Evolutionary conservation across 2,888 invertebrate genomes (phyloP).

Genomic region (Drosophila imparisetae): DNA sequence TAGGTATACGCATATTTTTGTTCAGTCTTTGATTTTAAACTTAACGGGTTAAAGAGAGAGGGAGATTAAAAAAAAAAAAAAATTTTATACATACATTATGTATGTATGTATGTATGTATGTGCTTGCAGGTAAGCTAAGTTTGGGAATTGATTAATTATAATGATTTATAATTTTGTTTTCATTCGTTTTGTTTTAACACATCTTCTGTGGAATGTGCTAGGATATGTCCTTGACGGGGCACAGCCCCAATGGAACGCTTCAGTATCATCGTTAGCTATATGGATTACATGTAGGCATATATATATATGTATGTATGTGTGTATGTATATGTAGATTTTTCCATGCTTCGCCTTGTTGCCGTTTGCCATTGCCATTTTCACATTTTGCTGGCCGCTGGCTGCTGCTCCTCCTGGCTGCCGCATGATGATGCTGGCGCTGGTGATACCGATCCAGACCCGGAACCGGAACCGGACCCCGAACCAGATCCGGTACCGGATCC

Average conservation of each 20-base stretch:
- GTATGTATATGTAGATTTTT: conserved; percentile 16
- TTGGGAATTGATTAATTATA: conserved; percentile 38
- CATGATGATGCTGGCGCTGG: conserved; percentile 40
- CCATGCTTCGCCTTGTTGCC: conserved; percentile 16
- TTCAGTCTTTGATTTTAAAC: conserved; percentile 74
- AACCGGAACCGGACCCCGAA: conserved; percentile 15
- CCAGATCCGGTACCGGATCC: conserved; percentile 5
- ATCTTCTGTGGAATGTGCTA: conserved; percentile 51
- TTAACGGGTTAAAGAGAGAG: conserved; percentile 67
- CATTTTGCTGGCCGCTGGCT: conserved; percentile 23
- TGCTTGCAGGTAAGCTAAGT: conserved; percentile 35
- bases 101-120: conserved; percentile 15
- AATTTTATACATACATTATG: conserved; percentile 17
- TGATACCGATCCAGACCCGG: conserved; percentile 47
- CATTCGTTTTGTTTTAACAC: conserved; percentile 23
- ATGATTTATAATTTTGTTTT: conserved; percentile 24
- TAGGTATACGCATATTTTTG: conserved; percentile 60
- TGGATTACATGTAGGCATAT: conserved; percentile 14
- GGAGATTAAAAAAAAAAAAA: conserved; percentile 23
- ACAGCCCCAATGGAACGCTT: conserved; percentile 60
- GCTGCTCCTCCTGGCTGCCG: conserved; percentile 46
- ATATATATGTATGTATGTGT: conserved; percentile 8
- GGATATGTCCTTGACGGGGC: conserved; percentile 54
- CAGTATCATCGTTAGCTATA: conserved; percentile 46
- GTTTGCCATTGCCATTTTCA: conserved; percentile 20